These are phyloP conservation scores for Bombus balteatus DNA, from an alignment of 1,140 invertebrate genomes.

Conservation along the genomic window DNA sequence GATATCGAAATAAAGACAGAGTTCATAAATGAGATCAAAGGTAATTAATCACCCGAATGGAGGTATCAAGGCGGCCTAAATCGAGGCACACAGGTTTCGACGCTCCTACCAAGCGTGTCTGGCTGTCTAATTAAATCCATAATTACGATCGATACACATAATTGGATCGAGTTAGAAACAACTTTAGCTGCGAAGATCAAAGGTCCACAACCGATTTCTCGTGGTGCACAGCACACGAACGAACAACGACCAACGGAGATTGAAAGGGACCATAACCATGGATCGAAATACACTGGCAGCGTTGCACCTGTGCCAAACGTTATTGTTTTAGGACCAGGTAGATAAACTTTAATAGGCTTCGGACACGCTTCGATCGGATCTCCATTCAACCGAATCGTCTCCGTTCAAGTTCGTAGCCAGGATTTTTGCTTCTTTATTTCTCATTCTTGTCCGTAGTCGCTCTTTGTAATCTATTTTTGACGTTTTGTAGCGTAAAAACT, in stretches of 20 bases:
- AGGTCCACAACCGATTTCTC: constrained; percentile 52
- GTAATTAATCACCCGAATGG: constrained; percentile 43
- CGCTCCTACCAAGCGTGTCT: constrained; percentile 34
- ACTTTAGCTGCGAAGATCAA: constrained; percentile 46
- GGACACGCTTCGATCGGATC: constrained; percentile 66
- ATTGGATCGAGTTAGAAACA: constrained; percentile 40
- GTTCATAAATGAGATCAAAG: constrained; percentile 19
- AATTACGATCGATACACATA: constrained; percentile 50
- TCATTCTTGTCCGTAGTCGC: background rate
- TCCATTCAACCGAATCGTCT: constrained; percentile 67
- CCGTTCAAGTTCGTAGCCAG: constrained; percentile 42
- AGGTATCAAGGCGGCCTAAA: constrained; percentile 1
- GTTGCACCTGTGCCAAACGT: constrained; percentile 59
- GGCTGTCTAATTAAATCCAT: constrained; percentile 54
- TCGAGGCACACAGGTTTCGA: constrained; percentile 6
- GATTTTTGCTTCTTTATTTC: background rate
- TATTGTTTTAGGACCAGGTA: constrained; percentile 73
- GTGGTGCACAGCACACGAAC: constrained; percentile 16
- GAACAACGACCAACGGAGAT: background rate
- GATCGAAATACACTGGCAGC: constrained; percentile 19
- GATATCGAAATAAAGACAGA: background rate
- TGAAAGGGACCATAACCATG: background rate
- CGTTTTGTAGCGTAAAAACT: too few species aligned
- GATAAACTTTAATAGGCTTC: constrained; percentile 58
- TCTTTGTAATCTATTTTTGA: constrained; percentile 7